A percentile compares a stretch with the other conserved stretches of the same genome.
Conservation (phyloP, 2,888 invertebrate genomes). For the Athalia cordata region DNA sequence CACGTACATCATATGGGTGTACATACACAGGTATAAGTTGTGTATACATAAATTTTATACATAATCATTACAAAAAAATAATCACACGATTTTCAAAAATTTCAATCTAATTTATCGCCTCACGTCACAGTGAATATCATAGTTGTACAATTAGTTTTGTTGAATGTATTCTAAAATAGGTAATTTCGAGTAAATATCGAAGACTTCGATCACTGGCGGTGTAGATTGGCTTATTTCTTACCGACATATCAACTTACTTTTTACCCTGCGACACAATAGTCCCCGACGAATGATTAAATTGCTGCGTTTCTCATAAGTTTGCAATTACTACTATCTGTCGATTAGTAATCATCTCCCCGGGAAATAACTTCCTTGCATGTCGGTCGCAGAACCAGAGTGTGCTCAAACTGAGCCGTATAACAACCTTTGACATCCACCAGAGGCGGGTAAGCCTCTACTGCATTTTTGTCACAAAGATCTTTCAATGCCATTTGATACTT, state of each 20-base stretch:
- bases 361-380: slow-evolving; percentile 99
- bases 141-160: too few relatives aligned
- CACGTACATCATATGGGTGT: not conserved
- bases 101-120: slow-evolving; percentile 7
- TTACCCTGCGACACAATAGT: too few relatives aligned
- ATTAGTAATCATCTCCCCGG: slow-evolving; percentile 95
- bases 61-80: not conserved
- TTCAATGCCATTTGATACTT: slow-evolving; percentile 99
- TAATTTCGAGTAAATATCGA: too few relatives aligned
- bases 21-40: not conserved
- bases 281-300: not conserved
- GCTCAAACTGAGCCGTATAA: slow-evolving; percentile 99
- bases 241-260: too few relatives aligned
- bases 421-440: slow-evolving; percentile 97
- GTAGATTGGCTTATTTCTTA: too few relatives aligned
- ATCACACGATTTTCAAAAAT: slow-evolving; percentile 32
- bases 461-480: slow-evolving; percentile 97
- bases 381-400: slow-evolving; percentile 96
- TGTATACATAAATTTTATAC: not conserved
- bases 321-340: not conserved
- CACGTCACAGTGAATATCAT: slow-evolving; percentile 3
- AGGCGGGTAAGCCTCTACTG: slow-evolving; percentile 99
- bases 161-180: too few relatives aligned
- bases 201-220: too few relatives aligned
- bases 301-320: not conserved